phyloP scores from a whole-genome alignment of 2,113 vertebrate genomes.

The Chionodraco myersi region DNA sequence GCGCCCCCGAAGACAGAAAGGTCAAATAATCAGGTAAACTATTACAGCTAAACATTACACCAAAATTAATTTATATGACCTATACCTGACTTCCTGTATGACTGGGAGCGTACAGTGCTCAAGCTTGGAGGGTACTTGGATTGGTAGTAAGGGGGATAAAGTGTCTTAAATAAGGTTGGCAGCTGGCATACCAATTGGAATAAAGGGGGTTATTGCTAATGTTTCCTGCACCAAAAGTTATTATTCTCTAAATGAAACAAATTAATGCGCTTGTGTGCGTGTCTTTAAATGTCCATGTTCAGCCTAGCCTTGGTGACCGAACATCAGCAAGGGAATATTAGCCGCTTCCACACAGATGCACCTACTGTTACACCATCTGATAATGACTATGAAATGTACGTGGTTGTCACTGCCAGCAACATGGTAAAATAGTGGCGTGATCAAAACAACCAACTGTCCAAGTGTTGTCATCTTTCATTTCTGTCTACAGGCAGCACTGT shows the following conservation, averaged over 20 bases:
- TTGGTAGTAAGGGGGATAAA: conserved; percentile 51
- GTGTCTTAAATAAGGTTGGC: conserved; percentile 50
- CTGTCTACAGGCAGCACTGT: conserved; percentile 2
- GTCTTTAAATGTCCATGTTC: conserved; percentile 28
- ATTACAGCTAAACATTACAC: conserved; percentile 54
- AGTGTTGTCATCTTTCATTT: conserved; percentile 35
- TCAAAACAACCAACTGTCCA: conserved; percentile 60
- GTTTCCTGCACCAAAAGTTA: conserved; percentile 64
- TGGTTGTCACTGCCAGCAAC: conserved; percentile 47
- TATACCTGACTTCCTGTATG: conserved; percentile 58
- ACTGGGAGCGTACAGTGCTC: conserved; percentile 18
- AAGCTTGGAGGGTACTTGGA: conserved; percentile 32
- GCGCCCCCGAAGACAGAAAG: conserved; percentile 21
- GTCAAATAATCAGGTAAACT: conserved; percentile 56
- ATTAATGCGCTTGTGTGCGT: conserved; percentile 53
- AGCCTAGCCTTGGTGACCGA: conserved; percentile 22
- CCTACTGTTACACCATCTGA: conserved; percentile 38
- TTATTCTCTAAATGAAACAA: conserved; percentile 71
- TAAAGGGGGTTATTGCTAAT: conserved; percentile 66
- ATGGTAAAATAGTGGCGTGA: conserved; percentile 41
- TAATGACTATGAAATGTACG: conserved; percentile 57
- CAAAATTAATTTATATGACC: conserved; percentile 62
- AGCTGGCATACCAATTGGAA: conserved; percentile 42
- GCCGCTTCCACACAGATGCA: conserved; percentile 43
- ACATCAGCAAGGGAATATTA: conserved; percentile 46